These are phyloP conservation scores for Buathra laborator DNA, from an alignment of 2,888 invertebrate genomes.

Conservation along the genomic window DNA sequence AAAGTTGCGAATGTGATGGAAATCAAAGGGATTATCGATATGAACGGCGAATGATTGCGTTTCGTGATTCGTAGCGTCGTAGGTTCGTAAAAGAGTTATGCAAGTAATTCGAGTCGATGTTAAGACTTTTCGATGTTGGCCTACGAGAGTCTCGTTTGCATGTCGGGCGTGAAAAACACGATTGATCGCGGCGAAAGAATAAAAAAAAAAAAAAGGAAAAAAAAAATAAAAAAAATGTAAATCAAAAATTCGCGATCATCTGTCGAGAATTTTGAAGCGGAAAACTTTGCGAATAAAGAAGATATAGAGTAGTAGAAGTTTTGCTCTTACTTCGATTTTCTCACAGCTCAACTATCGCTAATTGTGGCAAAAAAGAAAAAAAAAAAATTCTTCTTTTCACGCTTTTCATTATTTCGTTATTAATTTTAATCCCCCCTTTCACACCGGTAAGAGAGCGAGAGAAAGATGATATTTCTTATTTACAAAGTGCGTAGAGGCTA, in stretches of 20 bases:
- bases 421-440: constrained; percentile 44
- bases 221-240: constrained; percentile 54
- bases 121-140: constrained; percentile 63
- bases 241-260: constrained; percentile 61
- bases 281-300: constrained; percentile 30
- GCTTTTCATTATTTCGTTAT: constrained; percentile 45
- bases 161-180: constrained; percentile 43
- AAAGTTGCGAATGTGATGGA: constrained; percentile 24
- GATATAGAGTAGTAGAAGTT: neutral
- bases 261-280: constrained; percentile 57
- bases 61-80: constrained; percentile 27
- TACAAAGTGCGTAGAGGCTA: constrained; percentile 77
- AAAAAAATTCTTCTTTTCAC: constrained; percentile 32
- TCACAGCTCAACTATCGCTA: constrained; percentile 63
- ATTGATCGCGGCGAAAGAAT: constrained; percentile 54
- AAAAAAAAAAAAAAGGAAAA: constrained; percentile 47
- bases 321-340: constrained; percentile 37
- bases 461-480: constrained; percentile 70
- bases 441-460: constrained; percentile 44
- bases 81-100: constrained; percentile 32
- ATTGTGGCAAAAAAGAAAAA: constrained; percentile 35
- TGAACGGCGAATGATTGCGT: constrained; percentile 25
- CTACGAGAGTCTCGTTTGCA: constrained; percentile 50
- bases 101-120: constrained; percentile 57
- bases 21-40: constrained; percentile 22